Evolutionary conservation across 2,888 invertebrate species (phyloP).

Genomic region (Drosophila lacicola): DNA sequence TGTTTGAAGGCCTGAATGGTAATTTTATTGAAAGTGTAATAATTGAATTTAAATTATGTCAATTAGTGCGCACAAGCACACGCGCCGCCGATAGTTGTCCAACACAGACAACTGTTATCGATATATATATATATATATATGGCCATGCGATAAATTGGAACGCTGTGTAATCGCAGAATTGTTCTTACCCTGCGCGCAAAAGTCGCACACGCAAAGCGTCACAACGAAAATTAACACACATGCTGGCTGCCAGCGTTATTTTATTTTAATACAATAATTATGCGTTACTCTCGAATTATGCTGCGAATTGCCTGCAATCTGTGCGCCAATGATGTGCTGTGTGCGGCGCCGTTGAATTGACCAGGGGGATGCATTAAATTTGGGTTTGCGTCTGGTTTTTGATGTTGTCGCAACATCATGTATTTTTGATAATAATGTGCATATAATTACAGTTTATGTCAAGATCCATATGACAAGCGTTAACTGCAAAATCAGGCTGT

Average conservation of each 20-base stretch:
- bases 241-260: neutral
- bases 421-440: no score
- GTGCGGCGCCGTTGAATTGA: neutral
- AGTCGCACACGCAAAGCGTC: neutral
- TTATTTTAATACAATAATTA: neutral
- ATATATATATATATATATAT: neutral
- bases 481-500: no score
- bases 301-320: neutral
- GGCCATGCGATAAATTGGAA: neutral
- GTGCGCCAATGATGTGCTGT: neutral
- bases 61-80: neutral
- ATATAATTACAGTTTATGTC: no score
- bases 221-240: neutral
- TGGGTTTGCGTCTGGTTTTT: neutral
- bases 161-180: neutral
- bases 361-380: neutral
- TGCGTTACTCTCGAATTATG: neutral
- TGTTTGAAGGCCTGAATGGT: neutral
- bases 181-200: neutral
- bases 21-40: neutral
- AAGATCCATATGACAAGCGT: no score
- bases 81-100: neutral
- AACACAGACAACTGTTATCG: constrained; percentile 8
- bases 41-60: neutral
- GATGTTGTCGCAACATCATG: no score